These are phyloP conservation scores for Drosophila macrospina DNA, from an alignment of 2,888 invertebrate genomes.

Conservation along the genomic window DNA sequence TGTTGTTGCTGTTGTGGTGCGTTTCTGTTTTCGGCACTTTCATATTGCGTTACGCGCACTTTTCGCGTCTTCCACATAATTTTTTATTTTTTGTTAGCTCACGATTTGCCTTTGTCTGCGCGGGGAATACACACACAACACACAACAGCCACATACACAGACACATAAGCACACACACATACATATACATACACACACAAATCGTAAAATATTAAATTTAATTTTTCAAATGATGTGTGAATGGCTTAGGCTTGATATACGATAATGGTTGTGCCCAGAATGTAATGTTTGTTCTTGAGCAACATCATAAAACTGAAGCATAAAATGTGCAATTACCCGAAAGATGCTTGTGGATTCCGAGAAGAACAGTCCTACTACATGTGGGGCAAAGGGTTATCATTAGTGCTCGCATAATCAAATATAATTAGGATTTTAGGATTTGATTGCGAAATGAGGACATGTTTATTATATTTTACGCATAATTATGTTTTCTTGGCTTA, in stretches of 20 bases:
- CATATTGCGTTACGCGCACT: conserved; percentile 73
- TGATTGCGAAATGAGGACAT: not conserved
- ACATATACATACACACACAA: conserved; percentile 48
- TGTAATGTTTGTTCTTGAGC: conserved; percentile 41
- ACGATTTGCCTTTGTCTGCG: conserved; percentile 40
- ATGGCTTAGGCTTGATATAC: conserved; percentile 76
- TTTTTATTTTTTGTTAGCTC: conserved; percentile 66
- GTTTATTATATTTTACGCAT: too few relatives aligned
- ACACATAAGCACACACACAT: conserved; percentile 18
- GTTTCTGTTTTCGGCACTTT: conserved; percentile 62
- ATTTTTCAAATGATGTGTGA: conserved; percentile 82
- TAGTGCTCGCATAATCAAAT: conserved; percentile 15
- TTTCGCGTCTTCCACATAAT: conserved; percentile 64
- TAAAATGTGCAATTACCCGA: conserved; percentile 54
- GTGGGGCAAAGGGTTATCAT: conserved; percentile 18
- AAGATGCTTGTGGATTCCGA: conserved; percentile 17
- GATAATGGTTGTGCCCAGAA: conserved; percentile 61
- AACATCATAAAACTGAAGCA: conserved; percentile 46
- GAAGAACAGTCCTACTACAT: not conserved
- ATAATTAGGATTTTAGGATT: conserved; percentile 11
- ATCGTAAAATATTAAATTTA: conserved; percentile 82
- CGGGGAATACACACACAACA: conserved; percentile 10
- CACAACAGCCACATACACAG: not conserved
- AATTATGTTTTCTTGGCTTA: too few relatives aligned
- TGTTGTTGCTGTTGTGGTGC: conserved; percentile 20